Evolutionary conservation across 2,113 vertebrate genomes (phyloP), one percentile per base, ranked within the genome.

Genomic region (Mionectes macconnelli): DNA sequence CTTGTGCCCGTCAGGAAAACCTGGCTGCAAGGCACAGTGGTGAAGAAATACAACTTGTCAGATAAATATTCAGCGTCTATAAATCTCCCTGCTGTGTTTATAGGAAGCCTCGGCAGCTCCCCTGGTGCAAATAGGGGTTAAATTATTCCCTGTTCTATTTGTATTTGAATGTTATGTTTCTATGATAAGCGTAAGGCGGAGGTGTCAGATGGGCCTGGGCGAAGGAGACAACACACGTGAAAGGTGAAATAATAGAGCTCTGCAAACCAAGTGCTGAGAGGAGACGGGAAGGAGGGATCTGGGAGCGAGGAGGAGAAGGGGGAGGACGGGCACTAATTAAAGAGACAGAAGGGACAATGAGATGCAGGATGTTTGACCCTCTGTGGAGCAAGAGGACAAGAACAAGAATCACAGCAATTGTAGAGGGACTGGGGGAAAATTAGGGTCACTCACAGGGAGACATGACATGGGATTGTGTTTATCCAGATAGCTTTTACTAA

Each of bases 161-260:
- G 82, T 97, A 97, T 97, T 97, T 96, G 96, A 97, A 97, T 97
- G 94, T 93, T 96, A 90, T 89, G 86, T 94, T 97, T 96, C 84
- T 47, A 74, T 80, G 95, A 95, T 95, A 93, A 96, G 85, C 22
- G 22, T 50, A 96, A 97, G 92, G 91, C 91, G 88, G 92, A 97
- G 66, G 97, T 95, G 97, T 97, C 97, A 97, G 96, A 96, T 94
- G 1, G 84, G 79, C 81, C 69, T 1, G 0, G 80, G 87, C 1
- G 5, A 96, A 96, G 66, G 70, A 96, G 90, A 60, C 6, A 1
- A 66, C 66, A 52, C 0, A 22, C 5, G 5, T 67, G 90, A 94
- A 95, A 94, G 95, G 90, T 93, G 96, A 93, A 92, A 96, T 94
- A 92, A 88, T 56, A 77, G 63, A 88, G 85, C 1, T 0, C 21